These are phyloP conservation scores for Drosophila seguyi DNA, from an alignment of 1,140 invertebrate species.

Conservation along the genomic window DNA sequence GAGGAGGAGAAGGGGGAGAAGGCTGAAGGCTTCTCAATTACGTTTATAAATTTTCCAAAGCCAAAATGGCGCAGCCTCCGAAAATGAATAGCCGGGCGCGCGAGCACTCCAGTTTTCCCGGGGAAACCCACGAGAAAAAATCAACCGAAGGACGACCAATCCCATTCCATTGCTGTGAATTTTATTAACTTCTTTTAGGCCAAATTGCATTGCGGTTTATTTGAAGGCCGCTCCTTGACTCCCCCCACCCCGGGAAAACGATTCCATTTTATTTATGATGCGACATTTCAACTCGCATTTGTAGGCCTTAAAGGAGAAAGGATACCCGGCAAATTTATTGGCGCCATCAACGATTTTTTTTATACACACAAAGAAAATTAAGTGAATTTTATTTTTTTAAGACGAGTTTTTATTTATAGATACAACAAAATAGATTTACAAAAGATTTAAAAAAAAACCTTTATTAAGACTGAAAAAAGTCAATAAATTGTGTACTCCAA, in stretches of 20 bases:
- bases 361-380: slow-evolving; percentile 13
- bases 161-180: slow-evolving; percentile 46
- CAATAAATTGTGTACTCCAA: too few relatives aligned
- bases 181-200: slow-evolving; percentile 81
- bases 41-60: slow-evolving; percentile 78
- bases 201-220: slow-evolving; percentile 81
- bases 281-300: slow-evolving; percentile 71
- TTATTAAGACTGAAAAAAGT: too few relatives aligned
- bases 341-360: slow-evolving; percentile 62
- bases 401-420: too few relatives aligned
- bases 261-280: slow-evolving; percentile 69
- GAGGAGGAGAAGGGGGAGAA: background rate
- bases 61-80: slow-evolving; percentile 68
- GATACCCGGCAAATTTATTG: slow-evolving; percentile 60
- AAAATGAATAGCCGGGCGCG: slow-evolving; percentile 65
- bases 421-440: too few relatives aligned
- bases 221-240: slow-evolving; percentile 54
- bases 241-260: slow-evolving; percentile 16
- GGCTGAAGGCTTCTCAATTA: slow-evolving; percentile 66
- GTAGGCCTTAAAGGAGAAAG: slow-evolving; percentile 49
- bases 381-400: background rate
- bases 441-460: too few relatives aligned
- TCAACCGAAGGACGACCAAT: slow-evolving; percentile 14
- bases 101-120: background rate
- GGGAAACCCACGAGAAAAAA: slow-evolving; percentile 5